Base-by-base conservation (phyloP, 2,797 vertebrate species). In the Prunella strophiata region DNA sequence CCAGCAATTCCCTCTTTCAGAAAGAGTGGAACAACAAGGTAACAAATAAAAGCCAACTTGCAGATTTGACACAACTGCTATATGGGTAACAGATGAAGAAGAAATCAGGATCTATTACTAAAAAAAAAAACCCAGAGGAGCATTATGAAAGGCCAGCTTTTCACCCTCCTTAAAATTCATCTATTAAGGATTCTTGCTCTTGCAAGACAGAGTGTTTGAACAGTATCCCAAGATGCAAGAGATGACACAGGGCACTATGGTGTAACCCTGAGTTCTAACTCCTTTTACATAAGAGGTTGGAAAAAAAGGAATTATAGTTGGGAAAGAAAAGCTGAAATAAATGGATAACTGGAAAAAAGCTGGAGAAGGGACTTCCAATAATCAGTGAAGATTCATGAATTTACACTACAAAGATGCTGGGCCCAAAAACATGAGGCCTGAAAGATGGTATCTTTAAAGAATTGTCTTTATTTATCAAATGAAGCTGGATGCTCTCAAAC, bases 391-490 rank as follows among this genome's bases (percentile, higher is more conserved):
- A 81, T 57, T 50, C 11, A 61, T n/a, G 1, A 66, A 29, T 50
- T 48, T 81, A 84, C 55, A 58, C 34, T 74, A 75, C 34, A 42
- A 76, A 26, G 9, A 70, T 23, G 78, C 3, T 54, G n/a, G 52
- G 70, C 40, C 5, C 27, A 73, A 72, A 76, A 63, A 42, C 23
- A 57, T 5, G 18, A 78, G 34, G n/a, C 20, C 40, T 68, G 27
- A 82, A 70, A 86, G 55, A 84, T 7, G 7, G 25, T 32, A 48
- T 77, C 52, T 50, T 90, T 32, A 61, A 86, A 86, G 14, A 92
- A 75, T 13, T 62, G 16, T 90, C 77, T 77, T 82, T 74, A 79
- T 94, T 91, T 85, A 88, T 50, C 51, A 93, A 91, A 84, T 27
- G 32, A 89, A 94, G 34, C 22, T 82, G 42, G 55, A 90, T 88